Evolutionary conservation across 2,888 invertebrate genomes (phyloP).

Genomic region (Dugesia japonica): DNA sequence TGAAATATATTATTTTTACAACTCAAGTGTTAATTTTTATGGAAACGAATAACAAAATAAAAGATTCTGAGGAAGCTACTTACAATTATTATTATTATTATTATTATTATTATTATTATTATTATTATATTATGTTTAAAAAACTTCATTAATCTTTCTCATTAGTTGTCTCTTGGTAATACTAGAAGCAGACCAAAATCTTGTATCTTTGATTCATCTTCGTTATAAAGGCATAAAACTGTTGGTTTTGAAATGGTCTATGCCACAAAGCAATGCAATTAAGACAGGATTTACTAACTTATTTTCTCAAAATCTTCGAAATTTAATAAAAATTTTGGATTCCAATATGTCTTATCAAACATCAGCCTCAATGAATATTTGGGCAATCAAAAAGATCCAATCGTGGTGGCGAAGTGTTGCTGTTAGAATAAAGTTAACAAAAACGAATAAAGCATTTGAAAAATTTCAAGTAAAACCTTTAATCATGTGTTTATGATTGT

Average conservation of each 20-base stretch:
- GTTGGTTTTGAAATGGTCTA: conserved; percentile 38
- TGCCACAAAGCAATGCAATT: background rate
- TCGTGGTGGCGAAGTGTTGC: conserved; percentile 43
- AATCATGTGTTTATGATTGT: too few species aligned
- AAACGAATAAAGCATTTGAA: background rate
- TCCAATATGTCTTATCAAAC: conserved; percentile 39
- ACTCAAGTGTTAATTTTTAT: too few species aligned
- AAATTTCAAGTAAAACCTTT: background rate
- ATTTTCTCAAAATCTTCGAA: background rate
- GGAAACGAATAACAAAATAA: too few species aligned
- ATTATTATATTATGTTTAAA: conserved; percentile 17
- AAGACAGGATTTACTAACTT: background rate
- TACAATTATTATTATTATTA: too few species aligned
- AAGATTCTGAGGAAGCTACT: too few species aligned
- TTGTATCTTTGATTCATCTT: conserved; percentile 28
- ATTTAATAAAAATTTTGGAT: conserved; percentile 36
- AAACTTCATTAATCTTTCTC: conserved; percentile 8
- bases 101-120: too few species aligned
- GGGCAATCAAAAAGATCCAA: conserved; percentile 43
- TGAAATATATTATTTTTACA: too few species aligned
- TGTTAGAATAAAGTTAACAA: background rate
- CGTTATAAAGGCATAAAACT: conserved; percentile 44
- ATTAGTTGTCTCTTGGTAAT: background rate
- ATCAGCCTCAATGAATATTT: conserved; percentile 38
- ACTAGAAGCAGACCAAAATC: background rate